Evolutionary conservation across 2,113 vertebrate genomes (phyloP), one percentile per base, ranked within the genome.

Genomic region (Corythoichthys intestinalis): DNA sequence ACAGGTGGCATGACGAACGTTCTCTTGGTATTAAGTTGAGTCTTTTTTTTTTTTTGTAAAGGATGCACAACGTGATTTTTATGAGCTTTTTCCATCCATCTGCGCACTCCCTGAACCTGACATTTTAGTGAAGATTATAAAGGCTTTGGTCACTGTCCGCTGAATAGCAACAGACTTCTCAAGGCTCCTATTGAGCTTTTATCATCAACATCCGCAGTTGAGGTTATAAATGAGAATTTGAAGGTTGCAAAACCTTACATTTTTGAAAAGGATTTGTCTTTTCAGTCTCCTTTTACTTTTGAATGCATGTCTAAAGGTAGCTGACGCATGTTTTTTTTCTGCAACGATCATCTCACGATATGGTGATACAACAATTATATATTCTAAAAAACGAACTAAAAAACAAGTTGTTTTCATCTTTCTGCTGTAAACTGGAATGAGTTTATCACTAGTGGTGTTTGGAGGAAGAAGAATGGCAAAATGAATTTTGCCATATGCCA

Each of bases 1-100:
- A 60, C 41, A 65, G 75, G 61, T 58, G 49, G 66, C 20, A 48
- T 50, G 20, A 58, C 63, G 38, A 58, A 70, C 56, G 65, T 67
- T 71, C n/a, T 54, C 28, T 60, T 57, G 49, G 39, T 69, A 54
- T 70, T 8, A 14, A 10, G 9, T 14, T 3, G 13, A 46, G 57
- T 44, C 35, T 34, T n/a, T 52, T 69, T 66, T 8, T n/a, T n/a
- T n/a, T n/a, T n/a, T n/a, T n/a, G n/a, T 38, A 65, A 50, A 38
- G 35, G 35, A 10, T n/a, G 9, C 59, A 41, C 12, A 7, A 2
- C 49, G 28, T 37, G 13, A 59, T 70, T 48, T 20, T 11, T 12
- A 41, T 68, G 17, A 17, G 4, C 35, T 38, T 65, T n/a, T 65
- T 48, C 39, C n/a, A 39, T 56, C 20, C 52, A 64, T 35, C 35